Evolutionary conservation across 2,797 vertebrate genomes (phyloP).

Genomic region (Tangara arthus): DNA sequence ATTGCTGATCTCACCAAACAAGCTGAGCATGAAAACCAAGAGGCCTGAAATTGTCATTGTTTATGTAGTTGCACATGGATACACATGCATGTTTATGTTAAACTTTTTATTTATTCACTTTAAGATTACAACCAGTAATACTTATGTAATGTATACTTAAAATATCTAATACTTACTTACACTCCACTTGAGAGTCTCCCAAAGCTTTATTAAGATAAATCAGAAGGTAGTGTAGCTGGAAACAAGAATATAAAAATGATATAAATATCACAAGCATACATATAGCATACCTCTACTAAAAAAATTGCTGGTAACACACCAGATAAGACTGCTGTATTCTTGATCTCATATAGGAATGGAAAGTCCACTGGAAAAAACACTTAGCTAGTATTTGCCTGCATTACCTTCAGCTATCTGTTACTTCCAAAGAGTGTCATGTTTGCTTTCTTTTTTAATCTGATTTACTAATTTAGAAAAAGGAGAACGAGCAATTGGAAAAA

Average conservation of each 20-base stretch:
- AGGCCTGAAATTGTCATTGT: neutral
- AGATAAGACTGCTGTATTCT: neutral
- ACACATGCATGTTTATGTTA: neutral
- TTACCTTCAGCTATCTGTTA: neutral
- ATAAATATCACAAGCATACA: neutral
- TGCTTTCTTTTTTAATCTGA: neutral
- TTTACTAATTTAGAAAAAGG: neutral
- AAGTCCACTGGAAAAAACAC: neutral
- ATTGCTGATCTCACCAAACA: neutral
- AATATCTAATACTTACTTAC: neutral
- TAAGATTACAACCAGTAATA: neutral
- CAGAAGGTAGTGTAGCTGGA: neutral
- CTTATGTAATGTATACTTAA: neutral
- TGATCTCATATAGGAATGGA: neutral
- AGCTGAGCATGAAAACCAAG: neutral
- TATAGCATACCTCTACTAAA: neutral
- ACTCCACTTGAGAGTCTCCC: neutral
- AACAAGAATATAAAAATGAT: neutral
- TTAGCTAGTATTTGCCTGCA: neutral
- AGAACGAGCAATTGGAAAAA: neutral
- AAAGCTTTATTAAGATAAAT: neutral
- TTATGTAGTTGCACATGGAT: neutral
- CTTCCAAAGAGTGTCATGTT: neutral
- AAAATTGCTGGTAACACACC: neutral
- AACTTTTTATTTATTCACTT: neutral